Conservation (phyloP, 2,797 vertebrate genomes). For the Benthosema pterotum region DNA sequence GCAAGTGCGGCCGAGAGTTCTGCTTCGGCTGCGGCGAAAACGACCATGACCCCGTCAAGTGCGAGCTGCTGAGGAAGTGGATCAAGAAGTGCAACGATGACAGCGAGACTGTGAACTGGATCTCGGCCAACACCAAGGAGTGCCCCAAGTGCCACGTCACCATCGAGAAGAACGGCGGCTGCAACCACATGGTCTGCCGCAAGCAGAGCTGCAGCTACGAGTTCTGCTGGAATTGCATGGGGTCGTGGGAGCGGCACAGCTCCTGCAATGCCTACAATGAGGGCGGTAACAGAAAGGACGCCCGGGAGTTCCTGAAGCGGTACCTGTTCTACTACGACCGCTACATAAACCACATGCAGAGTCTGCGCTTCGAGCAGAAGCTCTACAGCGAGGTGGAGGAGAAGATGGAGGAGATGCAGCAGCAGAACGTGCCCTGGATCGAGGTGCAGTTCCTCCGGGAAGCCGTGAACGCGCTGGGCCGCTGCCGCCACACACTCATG, state of each 20-base stretch:
- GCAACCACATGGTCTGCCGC: conserved; percentile 99
- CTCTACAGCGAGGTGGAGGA: conserved; percentile 99
- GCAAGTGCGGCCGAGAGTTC: too few species aligned
- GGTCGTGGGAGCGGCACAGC: conserved; percentile 98
- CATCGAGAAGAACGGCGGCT: conserved; percentile 98
- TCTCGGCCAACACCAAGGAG: conserved; percentile 99
- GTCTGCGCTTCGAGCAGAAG: conserved; percentile 99
- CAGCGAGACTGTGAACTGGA: conserved; percentile 99
- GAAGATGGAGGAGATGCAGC: conserved; percentile 99
- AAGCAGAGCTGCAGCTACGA: conserved; percentile 99
- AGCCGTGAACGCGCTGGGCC: conserved; percentile 96
- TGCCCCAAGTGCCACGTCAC: conserved; percentile 99
- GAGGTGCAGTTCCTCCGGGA: conserved; percentile 99
- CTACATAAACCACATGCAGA: conserved; percentile 99
- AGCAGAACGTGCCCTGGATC: conserved; percentile 99
- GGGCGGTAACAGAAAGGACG: conserved; percentile 98
- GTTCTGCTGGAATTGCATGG: conserved; percentile 99
- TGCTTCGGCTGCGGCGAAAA: too few species aligned
- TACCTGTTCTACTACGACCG: conserved; percentile 99
- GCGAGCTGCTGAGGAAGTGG: conserved; percentile 98
- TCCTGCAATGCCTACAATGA: conserved; percentile 99
- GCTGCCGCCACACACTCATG: conserved; percentile 99
- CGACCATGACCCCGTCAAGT: too few species aligned
- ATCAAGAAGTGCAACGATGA: conserved; percentile 99
- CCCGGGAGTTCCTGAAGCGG: conserved; percentile 96